Evolutionary conservation across 2,797 vertebrate genomes (phyloP).

Genomic region (Coregonus sp.): DNA sequence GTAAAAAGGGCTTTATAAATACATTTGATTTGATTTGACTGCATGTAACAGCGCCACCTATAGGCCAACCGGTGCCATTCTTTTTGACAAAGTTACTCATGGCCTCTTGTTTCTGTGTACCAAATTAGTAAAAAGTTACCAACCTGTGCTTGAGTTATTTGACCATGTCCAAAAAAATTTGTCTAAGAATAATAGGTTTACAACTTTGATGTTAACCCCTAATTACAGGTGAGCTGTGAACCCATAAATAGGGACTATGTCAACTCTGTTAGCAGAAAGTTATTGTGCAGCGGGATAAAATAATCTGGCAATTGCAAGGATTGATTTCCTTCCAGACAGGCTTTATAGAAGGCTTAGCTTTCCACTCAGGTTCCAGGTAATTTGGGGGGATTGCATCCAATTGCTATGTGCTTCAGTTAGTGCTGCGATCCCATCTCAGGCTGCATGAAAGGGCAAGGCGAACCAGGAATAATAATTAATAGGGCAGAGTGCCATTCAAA

Average conservation of each 20-base stretch:
- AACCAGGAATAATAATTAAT: conserved; percentile 75
- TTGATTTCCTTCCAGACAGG: conserved; percentile 63
- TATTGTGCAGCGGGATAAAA: conserved; percentile 12
- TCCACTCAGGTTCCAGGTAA: conserved; percentile 75
- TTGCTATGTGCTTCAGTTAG: conserved; percentile 71
- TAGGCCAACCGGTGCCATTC: no score
- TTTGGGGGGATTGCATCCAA: conserved; percentile 66
- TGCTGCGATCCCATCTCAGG: conserved; percentile 69
- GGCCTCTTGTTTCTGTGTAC: no score
- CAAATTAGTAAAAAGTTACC: no score
- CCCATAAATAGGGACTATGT: conserved; percentile 46
- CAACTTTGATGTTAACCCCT: no score
- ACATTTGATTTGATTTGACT: no score
- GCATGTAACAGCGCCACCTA: no score
- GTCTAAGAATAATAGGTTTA: no score
- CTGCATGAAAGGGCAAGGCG: conserved; percentile 62
- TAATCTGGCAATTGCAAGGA: conserved; percentile 65
- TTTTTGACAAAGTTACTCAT: no score
- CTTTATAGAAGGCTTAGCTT: conserved; percentile 66
- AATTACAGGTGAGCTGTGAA: no score
- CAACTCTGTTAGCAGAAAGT: conserved; percentile 45
- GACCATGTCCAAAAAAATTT: no score
- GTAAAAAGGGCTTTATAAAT: no score
- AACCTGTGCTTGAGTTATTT: no score
- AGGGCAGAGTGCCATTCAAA: conserved; percentile 53